These are phyloP conservation scores for human DNA, from an alignment of 2,113 vertebrate species.

Conservation along the genomic window GRCh38 chr4:36955501-36956000, in stretches of 20 bases:
- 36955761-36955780: not conserved
- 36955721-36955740: not conserved
- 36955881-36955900: not conserved
- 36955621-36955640: not conserved
- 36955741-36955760: not conserved
- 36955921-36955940: not conserved
- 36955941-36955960: not conserved
- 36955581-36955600: not conserved
- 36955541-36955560: not conserved
- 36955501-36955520: not conserved
- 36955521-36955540: not conserved
- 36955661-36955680: not conserved
- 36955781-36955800: not conserved
- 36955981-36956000: not conserved
- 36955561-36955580: not conserved
- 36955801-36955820: not conserved
- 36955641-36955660: not conserved
- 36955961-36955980: not conserved
- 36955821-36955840: rapidly evolving
- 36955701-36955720: not conserved
- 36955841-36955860: rapidly evolving
- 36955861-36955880: too few relatives aligned
- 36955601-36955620: not conserved
- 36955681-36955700: not conserved
- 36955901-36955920: not conserved